A percentile compares a stretch with the other conserved stretches of the same genome.
Evolutionary conservation across 2,797 vertebrate genomes (phyloP).

Genomic region (Darevskia mixta): DNA sequence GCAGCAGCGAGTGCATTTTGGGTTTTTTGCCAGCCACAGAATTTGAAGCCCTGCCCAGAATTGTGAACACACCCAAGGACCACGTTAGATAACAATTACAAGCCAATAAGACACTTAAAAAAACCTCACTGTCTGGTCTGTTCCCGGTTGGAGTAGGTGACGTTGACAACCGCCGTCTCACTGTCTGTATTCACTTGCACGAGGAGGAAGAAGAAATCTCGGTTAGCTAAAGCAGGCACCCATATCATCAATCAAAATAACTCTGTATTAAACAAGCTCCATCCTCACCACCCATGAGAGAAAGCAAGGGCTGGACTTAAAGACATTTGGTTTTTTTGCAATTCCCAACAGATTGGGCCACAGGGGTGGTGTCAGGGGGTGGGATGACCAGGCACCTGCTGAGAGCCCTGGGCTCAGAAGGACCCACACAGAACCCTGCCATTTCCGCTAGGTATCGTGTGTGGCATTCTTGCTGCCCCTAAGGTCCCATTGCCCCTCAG

Average conservation of each 20-base stretch:
- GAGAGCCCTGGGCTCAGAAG: too few relatives aligned
- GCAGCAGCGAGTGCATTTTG: background rate
- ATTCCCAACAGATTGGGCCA: background rate
- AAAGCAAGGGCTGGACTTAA: background rate
- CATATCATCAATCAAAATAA: fast-evolving
- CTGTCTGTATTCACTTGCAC: slow-evolving; percentile 93
- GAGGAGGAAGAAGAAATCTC: slow-evolving; percentile 10
- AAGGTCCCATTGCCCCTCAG: too few relatives aligned
- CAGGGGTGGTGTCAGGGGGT: too few relatives aligned
- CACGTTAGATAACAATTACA: background rate
- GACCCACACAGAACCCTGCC: background rate
- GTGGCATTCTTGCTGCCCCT: too few relatives aligned
- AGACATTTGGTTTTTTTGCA: background rate
- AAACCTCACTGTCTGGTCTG: slow-evolving; percentile 93
- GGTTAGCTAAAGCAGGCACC: slow-evolving; percentile 15
- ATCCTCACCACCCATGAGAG: background rate
- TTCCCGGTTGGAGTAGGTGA: slow-evolving; percentile 92
- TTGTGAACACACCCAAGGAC: background rate
- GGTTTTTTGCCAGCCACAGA: background rate
- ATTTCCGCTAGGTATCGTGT: background rate
- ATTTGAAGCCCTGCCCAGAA: background rate
- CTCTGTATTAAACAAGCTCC: background rate
- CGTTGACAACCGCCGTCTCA: slow-evolving; percentile 95
- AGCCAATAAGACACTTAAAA: background rate
- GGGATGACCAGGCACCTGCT: too few relatives aligned